Base-by-base conservation (phyloP, 2,113 vertebrate species). In the Nesogale talazaci region DNA sequence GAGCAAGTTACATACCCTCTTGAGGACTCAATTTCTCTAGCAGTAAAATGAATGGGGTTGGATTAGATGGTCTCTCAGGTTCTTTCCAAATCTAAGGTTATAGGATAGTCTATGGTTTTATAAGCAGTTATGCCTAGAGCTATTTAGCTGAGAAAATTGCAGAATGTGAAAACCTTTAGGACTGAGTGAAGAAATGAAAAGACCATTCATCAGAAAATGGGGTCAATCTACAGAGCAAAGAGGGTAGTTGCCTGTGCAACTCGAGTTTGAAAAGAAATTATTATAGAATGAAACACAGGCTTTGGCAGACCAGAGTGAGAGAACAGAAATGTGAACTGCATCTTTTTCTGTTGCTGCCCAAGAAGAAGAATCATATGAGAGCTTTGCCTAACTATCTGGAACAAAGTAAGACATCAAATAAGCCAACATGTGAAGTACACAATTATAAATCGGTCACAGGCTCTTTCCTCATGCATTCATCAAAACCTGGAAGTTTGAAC, bases 111-210 rank as follows among this genome's bases (percentile, higher is more conserved):
- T 81, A 29, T 74, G 80, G 92, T 88, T 91, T 92, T 90, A 94
- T 91, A 81, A 92, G n/a, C 59, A 95, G 80, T 42, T 93, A 46
- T 86, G 42, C 87, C 67, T 92, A 69, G 8, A 95, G 89, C 67
- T 94, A 65, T 86, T 93, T 93, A 89, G 40, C 56, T 91, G 61
- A 93, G 59, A 96, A 96, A 93, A 92, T 1, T 94, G 86, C 31
- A 83, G 34, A 90, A 83, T 81, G 72, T 77, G 29, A 94, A 95
- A 95, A 87, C 63, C 65, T 84, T 93, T 57, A 91, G 77, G 46
- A 86, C 70, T 93, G 86, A 94, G 77, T 40, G 61, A 95, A 92
- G 70, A 92, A 95, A 88, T 88, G 86, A 95, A 96, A 95, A 92
- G 92, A 80, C 56, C 29, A 94, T 92, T 96, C 86, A 91, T 95